Base-by-base conservation (phyloP, 2,113 vertebrate genomes). In the Elgaria multicarinata region DNA sequence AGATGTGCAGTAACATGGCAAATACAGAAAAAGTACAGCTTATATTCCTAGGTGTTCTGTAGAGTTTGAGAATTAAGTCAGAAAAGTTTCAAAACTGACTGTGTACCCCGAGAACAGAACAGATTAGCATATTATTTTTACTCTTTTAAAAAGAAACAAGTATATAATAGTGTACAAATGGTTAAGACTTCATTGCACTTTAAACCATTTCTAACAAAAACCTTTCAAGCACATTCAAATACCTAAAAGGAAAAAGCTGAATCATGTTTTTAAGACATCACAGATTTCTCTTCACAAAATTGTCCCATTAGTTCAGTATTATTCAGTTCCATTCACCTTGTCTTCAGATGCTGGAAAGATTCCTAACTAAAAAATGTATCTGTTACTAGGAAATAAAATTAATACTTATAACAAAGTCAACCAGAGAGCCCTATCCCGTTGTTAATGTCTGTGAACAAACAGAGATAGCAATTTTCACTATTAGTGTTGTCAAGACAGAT, bases 161-260 rank as follows among this genome's bases (percentile, higher is more conserved):
- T 86, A 88, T 22, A 64, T 62, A 50, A 39, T 53, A 80, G 89
- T 55, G 90, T 93, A 92, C 85, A 80, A 90, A 91, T 89, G 50
- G 33, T 96, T 96, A 95, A 96, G 95, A 96, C 95, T 92, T 93
- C 89, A 94, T 92, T 94, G 95, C 89, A 95, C 90, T 94, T 96
- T 87, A 87, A 94, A 53, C 28, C 88, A 89, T 88, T 83, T 62
- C 55, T 88, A 94, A 94, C 77, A 91, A 91, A 90, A 87, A 93
- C 74, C 4, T 67, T 28, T 86, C 33, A 90, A 93, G 89, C 91
- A 92, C 91, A 86, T 90, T 90, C 58, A 78, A 78, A 90, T 36
- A 42, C 83, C 89, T 85, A 66, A 86, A 94, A 93, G 89, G 92
- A 93, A 94, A 89, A 93, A 93, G 94, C 91, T 90, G 39, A 64